Conservation (phyloP, 2,113 vertebrate genomes). For the Brienomyrus longianalis region DNA sequence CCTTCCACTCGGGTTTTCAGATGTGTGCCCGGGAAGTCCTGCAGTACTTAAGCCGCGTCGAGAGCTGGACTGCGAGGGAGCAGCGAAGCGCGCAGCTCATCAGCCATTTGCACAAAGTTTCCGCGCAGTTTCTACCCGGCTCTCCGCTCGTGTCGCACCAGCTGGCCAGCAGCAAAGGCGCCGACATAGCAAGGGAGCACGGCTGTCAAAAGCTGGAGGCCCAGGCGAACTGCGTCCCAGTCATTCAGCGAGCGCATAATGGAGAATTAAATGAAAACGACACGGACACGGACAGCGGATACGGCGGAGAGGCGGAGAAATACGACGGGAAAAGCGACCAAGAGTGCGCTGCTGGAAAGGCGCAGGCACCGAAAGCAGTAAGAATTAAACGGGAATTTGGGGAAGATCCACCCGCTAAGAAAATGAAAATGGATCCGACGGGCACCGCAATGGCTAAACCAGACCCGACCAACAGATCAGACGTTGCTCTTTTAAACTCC, state of each 20-base stretch:
- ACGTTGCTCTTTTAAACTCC: conserved; percentile 73
- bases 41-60: conserved; percentile 81
- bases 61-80: conserved; percentile 84
- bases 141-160: conserved; percentile 61
- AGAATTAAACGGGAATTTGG: conserved; percentile 82
- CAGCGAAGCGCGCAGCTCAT: conserved; percentile 83
- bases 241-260: conserved; percentile 87
- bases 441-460: conserved; percentile 35
- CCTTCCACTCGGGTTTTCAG: conserved; percentile 90
- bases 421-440: conserved; percentile 62
- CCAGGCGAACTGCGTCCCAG: conserved; percentile 84
- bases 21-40: conserved; percentile 91
- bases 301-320: conserved; percentile 82
- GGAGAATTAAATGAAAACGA: conserved; percentile 81
- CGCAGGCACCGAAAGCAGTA: conserved; percentile 45
- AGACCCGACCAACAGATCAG: conserved; percentile 53
- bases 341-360: conserved; percentile 44
- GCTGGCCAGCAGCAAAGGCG: conserved; percentile 51
- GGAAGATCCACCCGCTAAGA: conserved; percentile 67
- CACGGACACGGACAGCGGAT: conserved; percentile 94
- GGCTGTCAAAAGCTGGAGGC: conserved; percentile 63
- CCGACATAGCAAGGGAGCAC: conserved; percentile 45
- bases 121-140: conserved; percentile 71
- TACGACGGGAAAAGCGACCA: conserved; percentile 51
- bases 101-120: conserved; percentile 78